phyloP scores from a whole-genome alignment of 1,140 invertebrate genomes.

The Fopius arisanus region DNA sequence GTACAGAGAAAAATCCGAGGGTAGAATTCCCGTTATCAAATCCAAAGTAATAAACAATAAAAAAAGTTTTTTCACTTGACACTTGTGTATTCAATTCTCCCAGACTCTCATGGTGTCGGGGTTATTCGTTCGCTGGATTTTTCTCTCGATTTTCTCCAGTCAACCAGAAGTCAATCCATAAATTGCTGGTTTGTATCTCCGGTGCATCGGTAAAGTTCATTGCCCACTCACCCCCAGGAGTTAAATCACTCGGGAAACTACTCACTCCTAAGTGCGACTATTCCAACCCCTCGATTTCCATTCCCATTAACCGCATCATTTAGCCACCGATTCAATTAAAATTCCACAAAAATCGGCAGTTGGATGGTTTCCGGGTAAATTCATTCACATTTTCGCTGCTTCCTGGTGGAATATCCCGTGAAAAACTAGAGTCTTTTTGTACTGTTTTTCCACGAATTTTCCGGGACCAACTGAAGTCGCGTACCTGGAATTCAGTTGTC shows the following conservation, averaged over 20 bases:
- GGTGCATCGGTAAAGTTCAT: constrained; percentile 3
- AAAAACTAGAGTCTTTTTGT: no score
- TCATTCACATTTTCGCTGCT: not conserved
- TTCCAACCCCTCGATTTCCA: constrained; percentile 3
- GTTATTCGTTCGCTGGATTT: not conserved
- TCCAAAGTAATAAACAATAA: not conserved
- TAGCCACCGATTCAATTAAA: not conserved
- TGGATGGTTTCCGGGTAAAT: not conserved
- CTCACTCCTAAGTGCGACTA: constrained; percentile 2
- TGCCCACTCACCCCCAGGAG: not conserved
- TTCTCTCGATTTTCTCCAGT: not conserved
- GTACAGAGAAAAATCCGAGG: no score
- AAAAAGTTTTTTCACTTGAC: not conserved
- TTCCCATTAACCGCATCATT: not conserved
- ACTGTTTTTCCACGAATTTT: no score
- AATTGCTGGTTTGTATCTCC: not conserved
- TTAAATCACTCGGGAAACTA: not conserved
- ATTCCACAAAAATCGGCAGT: not conserved
- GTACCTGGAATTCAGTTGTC: no score
- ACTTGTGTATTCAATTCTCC: not conserved
- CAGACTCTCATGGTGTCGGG: no score
- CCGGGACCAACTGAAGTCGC: no score
- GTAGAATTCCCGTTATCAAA: no score
- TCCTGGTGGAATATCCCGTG: not conserved
- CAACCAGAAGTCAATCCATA: not conserved